Evolutionary conservation across 2,888 invertebrate species (phyloP).

Genomic region (Drosophila macrospina): DNA sequence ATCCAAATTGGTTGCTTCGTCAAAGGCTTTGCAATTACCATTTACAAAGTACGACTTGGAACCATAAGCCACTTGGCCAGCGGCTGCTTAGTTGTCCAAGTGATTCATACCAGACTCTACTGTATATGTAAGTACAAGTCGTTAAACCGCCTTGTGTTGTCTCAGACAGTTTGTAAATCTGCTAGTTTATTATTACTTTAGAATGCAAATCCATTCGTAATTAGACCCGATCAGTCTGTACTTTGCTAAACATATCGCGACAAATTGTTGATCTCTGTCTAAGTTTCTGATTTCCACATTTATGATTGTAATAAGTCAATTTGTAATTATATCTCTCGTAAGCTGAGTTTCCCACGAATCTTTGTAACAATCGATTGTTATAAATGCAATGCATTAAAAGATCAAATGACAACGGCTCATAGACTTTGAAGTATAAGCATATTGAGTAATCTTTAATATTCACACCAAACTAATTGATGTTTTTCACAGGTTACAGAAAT

Average conservation of each 20-base stretch:
- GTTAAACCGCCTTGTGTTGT: slow-evolving; percentile 6
- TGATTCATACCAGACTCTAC: slow-evolving; percentile 57
- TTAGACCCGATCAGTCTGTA: slow-evolving; percentile 48
- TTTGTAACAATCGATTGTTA: slow-evolving; percentile 32
- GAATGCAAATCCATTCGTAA: slow-evolving; percentile 64
- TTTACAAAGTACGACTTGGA: slow-evolving; percentile 20
- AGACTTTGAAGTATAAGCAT: no score
- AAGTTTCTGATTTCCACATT: slow-evolving; percentile 35
- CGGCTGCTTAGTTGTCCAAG: slow-evolving; percentile 30
- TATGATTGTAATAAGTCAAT: slow-evolving; percentile 60
- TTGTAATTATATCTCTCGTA: slow-evolving; percentile 26
- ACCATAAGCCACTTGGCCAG: slow-evolving; percentile 18
- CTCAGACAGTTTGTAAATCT: slow-evolving; percentile 4
- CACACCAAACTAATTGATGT: no score
- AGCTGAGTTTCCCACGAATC: slow-evolving; percentile 56
- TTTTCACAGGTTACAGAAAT: neutral
- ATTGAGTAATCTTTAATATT: no score
- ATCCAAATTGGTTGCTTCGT: slow-evolving; percentile 53
- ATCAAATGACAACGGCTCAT: neutral
- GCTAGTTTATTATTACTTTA: slow-evolving; percentile 13
- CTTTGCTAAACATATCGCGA: slow-evolving; percentile 39
- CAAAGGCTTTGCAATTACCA: slow-evolving; percentile 55
- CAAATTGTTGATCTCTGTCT: slow-evolving; percentile 56
- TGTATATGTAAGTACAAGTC: slow-evolving; percentile 10
- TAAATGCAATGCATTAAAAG: slow-evolving; percentile 1